phyloP scores from a whole-genome alignment of 2,797 vertebrate genomes.

The Coregonus ussuriensis region DNA sequence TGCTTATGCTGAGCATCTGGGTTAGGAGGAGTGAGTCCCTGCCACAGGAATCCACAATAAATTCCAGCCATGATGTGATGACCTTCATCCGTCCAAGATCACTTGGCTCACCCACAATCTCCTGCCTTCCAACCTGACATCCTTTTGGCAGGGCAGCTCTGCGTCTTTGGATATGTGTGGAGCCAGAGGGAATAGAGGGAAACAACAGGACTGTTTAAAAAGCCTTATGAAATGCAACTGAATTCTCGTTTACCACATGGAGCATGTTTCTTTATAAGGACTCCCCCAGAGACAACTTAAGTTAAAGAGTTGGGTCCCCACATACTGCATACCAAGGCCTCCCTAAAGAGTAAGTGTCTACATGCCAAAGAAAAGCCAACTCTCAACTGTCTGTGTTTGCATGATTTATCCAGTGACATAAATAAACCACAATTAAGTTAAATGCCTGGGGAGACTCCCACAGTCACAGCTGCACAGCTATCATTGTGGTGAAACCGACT shows the following conservation, averaged over 20 bases:
- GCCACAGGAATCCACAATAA: constrained; percentile 8
- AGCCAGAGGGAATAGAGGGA: background rate
- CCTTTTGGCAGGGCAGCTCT: background rate
- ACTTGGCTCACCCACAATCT: background rate
- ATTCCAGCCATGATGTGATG: background rate
- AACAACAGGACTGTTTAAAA: background rate
- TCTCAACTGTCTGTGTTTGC: constrained; percentile 1
- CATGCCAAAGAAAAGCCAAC: background rate
- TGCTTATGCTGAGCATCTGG: background rate
- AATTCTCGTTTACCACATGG: background rate
- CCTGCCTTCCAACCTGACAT: background rate
- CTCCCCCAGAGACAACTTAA: no score
- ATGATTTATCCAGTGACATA: background rate
- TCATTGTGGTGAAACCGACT: background rate
- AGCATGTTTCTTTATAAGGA: background rate
- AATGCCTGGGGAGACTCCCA: background rate
- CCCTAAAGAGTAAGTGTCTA: background rate
- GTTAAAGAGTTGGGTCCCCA: background rate
- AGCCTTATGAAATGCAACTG: background rate
- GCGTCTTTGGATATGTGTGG: background rate
- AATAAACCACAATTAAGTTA: background rate
- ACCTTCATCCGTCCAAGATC: constrained; percentile 3
- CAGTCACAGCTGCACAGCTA: background rate
- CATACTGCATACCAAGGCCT: background rate
- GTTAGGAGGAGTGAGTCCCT: constrained; percentile 1